Evolutionary conservation across 2,888 invertebrate genomes (phyloP).

Genomic region (Empis livida): DNA sequence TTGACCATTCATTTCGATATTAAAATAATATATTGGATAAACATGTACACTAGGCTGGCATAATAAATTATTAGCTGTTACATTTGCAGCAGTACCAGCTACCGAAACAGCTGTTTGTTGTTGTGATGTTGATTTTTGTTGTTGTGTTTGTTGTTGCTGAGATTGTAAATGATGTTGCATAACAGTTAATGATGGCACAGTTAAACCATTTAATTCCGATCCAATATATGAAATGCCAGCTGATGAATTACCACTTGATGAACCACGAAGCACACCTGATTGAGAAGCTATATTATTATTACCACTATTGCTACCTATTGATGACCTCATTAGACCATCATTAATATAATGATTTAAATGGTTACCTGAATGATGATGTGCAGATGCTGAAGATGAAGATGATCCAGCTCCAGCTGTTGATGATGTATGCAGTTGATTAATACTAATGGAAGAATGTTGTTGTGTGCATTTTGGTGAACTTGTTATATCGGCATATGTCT

Average conservation of each 20-base stretch:
- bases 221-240: not conserved
- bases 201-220: constrained; percentile 14
- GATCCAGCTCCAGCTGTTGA: constrained; percentile 6
- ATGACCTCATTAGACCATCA: too few relatives aligned
- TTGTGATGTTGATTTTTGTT: constrained; percentile 9
- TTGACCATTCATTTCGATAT: constrained; percentile 58
- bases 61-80: constrained; percentile 22
- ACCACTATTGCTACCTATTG: too few relatives aligned
- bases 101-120: constrained; percentile 29
- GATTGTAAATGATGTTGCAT: constrained; percentile 13
- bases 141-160: constrained; percentile 14
- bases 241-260: not conserved
- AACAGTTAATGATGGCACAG: constrained; percentile 12
- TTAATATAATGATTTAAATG: not conserved
- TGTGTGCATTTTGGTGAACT: constrained; percentile 16
- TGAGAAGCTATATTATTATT: too few relatives aligned
- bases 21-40: constrained; percentile 62
- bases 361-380: constrained; percentile 12
- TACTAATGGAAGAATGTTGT: constrained; percentile 11
- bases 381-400: constrained; percentile 1
- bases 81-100: not conserved
- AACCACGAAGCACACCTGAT: not conserved
- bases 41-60: constrained; percentile 41
- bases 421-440: constrained; percentile 11
- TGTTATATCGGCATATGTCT: constrained; percentile 26